Conservation (phyloP, 2,113 vertebrate genomes). For the Cryptomyrus ogoouensis region DNA sequence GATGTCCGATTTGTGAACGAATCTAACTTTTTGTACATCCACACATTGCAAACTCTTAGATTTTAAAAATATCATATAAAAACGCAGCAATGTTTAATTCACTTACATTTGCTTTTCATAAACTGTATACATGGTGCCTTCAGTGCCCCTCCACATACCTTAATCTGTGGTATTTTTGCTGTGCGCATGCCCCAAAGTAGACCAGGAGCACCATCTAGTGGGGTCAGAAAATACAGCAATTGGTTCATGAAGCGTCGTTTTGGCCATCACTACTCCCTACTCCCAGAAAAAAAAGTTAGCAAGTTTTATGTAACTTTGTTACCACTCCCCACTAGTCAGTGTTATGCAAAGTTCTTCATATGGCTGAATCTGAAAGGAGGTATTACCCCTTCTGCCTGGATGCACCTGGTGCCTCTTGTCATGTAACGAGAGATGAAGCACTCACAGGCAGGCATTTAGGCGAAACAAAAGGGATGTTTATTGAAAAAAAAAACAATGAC, state of each 20-base stretch:
- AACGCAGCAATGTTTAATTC: not conserved
- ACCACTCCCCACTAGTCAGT: too few relatives aligned
- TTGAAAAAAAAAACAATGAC: not conserved
- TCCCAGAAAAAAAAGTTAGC: too few relatives aligned
- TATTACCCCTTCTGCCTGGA: not conserved
- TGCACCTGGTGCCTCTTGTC: not conserved
- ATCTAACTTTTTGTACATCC: not conserved
- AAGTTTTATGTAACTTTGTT: not conserved
- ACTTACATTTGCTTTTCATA: not conserved
- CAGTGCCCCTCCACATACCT: not conserved
- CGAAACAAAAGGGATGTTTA: not conserved
- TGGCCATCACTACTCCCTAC: too few relatives aligned
- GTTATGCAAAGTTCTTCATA: too few relatives aligned
- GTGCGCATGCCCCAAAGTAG: not conserved
- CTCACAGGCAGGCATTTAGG: too few relatives aligned
- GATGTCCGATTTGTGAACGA: too few relatives aligned
- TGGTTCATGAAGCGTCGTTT: too few relatives aligned
- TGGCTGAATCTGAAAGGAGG: not conserved
- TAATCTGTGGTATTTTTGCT: not conserved
- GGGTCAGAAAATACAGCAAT: too few relatives aligned
- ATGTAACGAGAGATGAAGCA: not conserved
- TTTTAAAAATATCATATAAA: not conserved
- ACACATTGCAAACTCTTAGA: not conserved
- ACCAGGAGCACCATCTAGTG: too few relatives aligned
- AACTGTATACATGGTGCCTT: not conserved